Evolutionary conservation across 2,113 vertebrate genomes (phyloP), one percentile per base, ranked within the genome.

Genomic region (Hippoglossus stenolepis): DNA sequence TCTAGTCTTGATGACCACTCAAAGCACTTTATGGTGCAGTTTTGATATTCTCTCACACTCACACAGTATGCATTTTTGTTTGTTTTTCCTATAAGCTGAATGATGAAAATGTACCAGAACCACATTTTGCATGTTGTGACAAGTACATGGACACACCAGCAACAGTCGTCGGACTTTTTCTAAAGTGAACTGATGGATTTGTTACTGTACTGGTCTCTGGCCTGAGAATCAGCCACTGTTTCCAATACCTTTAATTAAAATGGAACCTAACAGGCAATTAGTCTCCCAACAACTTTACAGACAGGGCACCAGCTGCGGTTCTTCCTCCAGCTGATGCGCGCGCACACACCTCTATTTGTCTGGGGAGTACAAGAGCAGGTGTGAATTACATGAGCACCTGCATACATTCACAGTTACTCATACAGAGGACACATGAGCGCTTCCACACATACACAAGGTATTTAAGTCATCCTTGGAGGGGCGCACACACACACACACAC

Each of bases 341-440:
- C 24, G 59, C 56, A 65, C 73, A 65, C 53, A 23, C 49, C 10
- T 28, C 21, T 4, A 64, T 62, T 74, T 80, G 64, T 61, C 82
- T 67, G 17, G 64, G 71, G 77, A 75, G 57, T 62, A 70, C 21
- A 60, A 26, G 62, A 76, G 78, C 77, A 84, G 77, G 77, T 85
- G 80, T 75, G 56, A 75, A 75, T 67, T 9, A n/a, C 65, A 53
- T n/a, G 21, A 68, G 23, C 82, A 74, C 72, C 21, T 57, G 56
- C 75, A 70, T 14, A 64, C 21, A 66, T 65, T 65, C n/a, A 43
- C 14, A 31, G 23, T 18, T 49, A 31, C 14, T 73, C 35, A 12
- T 17, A 45, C 9, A 53, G 26, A 57, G 40, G 4, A 47, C 9
- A 65, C 31, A 31, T 31, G 31, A 31, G 31, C 31, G 31, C 31